Evolutionary conservation across 2,797 vertebrate genomes (phyloP), one percentile per base, ranked within the genome.

Genomic region (Hydrolagus colliei): DNA sequence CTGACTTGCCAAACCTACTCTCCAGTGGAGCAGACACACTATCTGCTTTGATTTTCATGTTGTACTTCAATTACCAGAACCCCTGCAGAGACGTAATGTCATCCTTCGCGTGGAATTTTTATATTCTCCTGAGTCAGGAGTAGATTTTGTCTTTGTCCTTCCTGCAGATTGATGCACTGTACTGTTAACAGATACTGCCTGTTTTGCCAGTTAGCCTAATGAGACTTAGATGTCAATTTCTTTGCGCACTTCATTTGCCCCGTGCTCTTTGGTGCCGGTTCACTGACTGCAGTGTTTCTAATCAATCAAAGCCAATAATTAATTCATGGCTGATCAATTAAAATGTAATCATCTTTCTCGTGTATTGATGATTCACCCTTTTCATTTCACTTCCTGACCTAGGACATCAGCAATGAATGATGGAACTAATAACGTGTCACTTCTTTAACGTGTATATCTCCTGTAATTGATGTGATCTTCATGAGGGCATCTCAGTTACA

Each of bases 381-480:
- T 71, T 35, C 27, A 12, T 71, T 16, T 18, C 18, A 84, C 27
- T 52, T 32, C 79, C 10, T 20, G 79, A 84, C 9, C 79, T 84
- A 35, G 67, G 65, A 35, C 65, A 68, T 63, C 65, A 84, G 65
- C 65, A 82, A 84, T 84, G 41, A 71, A 84, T 84, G 32, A 84
- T 41, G 71, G 35, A 68, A 32, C 65, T 67, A 16, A 84, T 65
- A 20, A 71, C 18, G 41, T 71, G 16, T 41, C 35, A 20, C 79
- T 35, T 18, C 63, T 82, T 84, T 71, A 84, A 71, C n/a, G 32
- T 80, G 27, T 65, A 7, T 65, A 18, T 27, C 67, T 20, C 79
- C 68, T 82, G 32, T 68, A 35, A 32, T 67, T 82, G 79, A 41
- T 82, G 79, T 68, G 67, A 82, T 82, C 79, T 82, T 71, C 65